These are phyloP conservation scores for Phaonia tiefii DNA, from an alignment of 2,888 invertebrate species.

Conservation along the genomic window DNA sequence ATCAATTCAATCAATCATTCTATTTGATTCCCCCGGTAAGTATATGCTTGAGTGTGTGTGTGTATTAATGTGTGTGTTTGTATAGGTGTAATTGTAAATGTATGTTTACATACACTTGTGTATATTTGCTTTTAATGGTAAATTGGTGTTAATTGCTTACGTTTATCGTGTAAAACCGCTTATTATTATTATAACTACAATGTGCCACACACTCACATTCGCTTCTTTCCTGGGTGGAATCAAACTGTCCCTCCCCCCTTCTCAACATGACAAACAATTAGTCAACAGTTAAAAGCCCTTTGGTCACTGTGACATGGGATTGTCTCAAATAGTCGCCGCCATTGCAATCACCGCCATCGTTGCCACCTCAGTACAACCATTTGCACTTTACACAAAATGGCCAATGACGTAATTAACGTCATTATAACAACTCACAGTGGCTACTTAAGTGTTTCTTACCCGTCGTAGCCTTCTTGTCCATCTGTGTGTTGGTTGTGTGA, in stretches of 20 bases:
- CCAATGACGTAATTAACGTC: slow-evolving; percentile 32
- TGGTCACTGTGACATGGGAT: not conserved
- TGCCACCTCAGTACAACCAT: slow-evolving; percentile 20
- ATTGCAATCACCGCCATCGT: not conserved
- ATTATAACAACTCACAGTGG: slow-evolving; percentile 10
- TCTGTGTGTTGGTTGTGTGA: not conserved
- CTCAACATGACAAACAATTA: slow-evolving; percentile 21
- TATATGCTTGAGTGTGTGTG: not conserved
- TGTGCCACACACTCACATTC: not conserved
- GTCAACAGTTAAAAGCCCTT: slow-evolving; percentile 7
- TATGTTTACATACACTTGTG: not conserved
- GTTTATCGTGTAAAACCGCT: slow-evolving; percentile 29
- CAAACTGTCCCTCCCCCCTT: not conserved
- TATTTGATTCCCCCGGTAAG: not conserved
- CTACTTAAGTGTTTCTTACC: slow-evolving; percentile 26
- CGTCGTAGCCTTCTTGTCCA: no score
- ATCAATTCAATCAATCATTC: slow-evolving; percentile 30
- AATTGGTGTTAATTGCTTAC: slow-evolving; percentile 36
- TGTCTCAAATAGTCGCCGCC: not conserved
- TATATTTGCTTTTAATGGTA: slow-evolving; percentile 15
- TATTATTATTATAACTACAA: slow-evolving; percentile 30
- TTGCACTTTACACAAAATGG: slow-evolving; percentile 29
- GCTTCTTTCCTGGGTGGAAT: not conserved
- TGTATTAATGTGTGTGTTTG: not conserved
- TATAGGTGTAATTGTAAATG: not conserved